Base-by-base conservation (phyloP, 2,113 vertebrate genomes). In the Gavia stellata region DNA sequence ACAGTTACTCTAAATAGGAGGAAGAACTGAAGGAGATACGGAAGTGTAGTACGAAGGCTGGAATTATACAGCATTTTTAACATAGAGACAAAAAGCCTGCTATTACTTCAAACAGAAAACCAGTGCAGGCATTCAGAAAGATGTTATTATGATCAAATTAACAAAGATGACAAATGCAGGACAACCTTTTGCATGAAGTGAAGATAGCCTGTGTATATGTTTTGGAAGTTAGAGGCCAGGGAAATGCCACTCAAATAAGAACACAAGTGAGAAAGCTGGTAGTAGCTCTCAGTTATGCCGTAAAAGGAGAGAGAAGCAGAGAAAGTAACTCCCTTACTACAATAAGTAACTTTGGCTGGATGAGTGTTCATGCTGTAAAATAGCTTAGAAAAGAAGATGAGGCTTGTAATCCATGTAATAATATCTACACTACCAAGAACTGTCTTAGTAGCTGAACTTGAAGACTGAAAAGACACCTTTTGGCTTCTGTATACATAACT, bases 321-420 rank as follows among this genome's bases (percentile, higher is more conserved):
- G 23, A 52, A 79, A 74, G 24, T 14, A 74, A 70, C 34, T 82
- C 26, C 10, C n/a, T 79, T 65, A 38, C 16, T 36, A 47, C 21
- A 40, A 9, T 28, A 50, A 68, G 24, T 19, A 68, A 45, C 61
- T 50, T 61, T 45, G 25, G 5, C 24, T 73, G 33, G 17, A 72
- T 58, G 18, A 29, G 13, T 21, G 16, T 7, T 58, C 53, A 31
- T 34, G 42, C 19, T 25, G 13, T 77, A 58, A 88, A 31, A 67
- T 9, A 26, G 17, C 40, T 70, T 88, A 14, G 70, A 50, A 88
- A 58, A 78, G 29, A 72, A 34, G 31, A 24, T 40, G n/a, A 65
- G 17, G 21, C 0, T 0, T 61, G 50, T 58, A n/a, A 86, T 47
- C n/a, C 14, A 3, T 58, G 18, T 28, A 87, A 52, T 34, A 20